Conservation (phyloP, 1,140 invertebrate genomes). For the Zaprionus camerounensis region DNA sequence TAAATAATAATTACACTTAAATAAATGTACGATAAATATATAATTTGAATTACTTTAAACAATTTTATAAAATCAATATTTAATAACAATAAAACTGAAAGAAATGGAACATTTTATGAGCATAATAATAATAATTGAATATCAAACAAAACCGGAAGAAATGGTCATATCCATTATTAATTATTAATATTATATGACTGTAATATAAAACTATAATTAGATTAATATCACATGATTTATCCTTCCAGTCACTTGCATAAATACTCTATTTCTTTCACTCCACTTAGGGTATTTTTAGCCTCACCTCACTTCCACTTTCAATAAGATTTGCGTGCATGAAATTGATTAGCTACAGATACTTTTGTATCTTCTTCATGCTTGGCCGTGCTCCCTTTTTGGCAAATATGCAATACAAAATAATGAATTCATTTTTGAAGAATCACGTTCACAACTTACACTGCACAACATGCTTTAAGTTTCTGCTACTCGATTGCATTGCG, state of each 20-base stretch:
- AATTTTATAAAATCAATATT: too few species aligned
- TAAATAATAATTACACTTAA: too few species aligned
- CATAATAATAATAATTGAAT: neutral
- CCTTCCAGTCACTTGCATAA: neutral
- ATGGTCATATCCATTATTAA: neutral
- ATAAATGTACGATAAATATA: too few species aligned
- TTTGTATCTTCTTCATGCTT: neutral
- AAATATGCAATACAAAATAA: slow-evolving; percentile 17
- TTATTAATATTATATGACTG: neutral
- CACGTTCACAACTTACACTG: slow-evolving; percentile 9
- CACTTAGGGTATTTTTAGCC: neutral
- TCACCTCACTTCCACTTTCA: neutral
- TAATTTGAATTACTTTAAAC: too few species aligned
- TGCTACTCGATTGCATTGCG: slow-evolving; percentile 23
- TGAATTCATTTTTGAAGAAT: slow-evolving; percentile 25
- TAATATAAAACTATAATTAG: neutral
- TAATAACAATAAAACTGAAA: neutral
- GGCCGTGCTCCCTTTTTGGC: slow-evolving; percentile 2
- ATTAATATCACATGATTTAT: neutral
- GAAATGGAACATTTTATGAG: neutral
- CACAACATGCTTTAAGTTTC: neutral
- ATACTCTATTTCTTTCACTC: neutral
- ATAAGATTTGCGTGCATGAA: slow-evolving; percentile 14
- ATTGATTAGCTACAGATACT: slow-evolving; percentile 18
- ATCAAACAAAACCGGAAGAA: neutral